Evolutionary conservation across 2,888 invertebrate genomes (phyloP).

Genomic region (Pteria penguin): DNA sequence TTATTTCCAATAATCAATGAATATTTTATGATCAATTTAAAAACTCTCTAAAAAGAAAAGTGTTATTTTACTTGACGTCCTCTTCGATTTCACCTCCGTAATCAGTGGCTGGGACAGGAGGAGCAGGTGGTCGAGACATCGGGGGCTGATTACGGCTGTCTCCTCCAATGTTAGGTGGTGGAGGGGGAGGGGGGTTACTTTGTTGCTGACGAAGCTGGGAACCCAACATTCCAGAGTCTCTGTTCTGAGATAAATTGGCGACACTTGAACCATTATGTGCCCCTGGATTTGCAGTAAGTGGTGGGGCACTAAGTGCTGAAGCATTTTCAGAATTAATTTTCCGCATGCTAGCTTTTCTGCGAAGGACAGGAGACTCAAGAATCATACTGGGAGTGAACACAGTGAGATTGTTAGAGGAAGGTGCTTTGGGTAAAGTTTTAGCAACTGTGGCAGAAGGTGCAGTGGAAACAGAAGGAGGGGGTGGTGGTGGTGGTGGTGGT

Average conservation of each 20-base stretch:
- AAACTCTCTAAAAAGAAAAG: too few relatives aligned
- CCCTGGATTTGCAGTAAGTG: slow-evolving; percentile 30
- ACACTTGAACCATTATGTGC: slow-evolving; percentile 12
- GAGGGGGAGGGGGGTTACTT: slow-evolving; percentile 53
- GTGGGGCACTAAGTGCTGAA: slow-evolving; percentile 45
- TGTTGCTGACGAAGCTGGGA: slow-evolving; percentile 50
- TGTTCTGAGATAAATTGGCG: slow-evolving; percentile 25
- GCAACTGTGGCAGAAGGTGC: slow-evolving; percentile 44
- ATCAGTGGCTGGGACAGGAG: slow-evolving; percentile 42
- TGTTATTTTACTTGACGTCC: slow-evolving; percentile 56
- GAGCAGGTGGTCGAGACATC: slow-evolving; percentile 36
- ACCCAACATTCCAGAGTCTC: slow-evolving; percentile 25
- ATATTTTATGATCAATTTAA: too few relatives aligned
- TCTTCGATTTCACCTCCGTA: slow-evolving; percentile 55
- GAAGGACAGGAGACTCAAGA: slow-evolving; percentile 15
- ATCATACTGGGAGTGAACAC: slow-evolving; percentile 22
- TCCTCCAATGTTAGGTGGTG: slow-evolving; percentile 34
- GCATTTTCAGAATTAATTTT: slow-evolving; percentile 38
- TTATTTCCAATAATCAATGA: too few relatives aligned
- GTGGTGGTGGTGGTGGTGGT: slow-evolving; percentile 37
- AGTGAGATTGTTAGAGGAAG: slow-evolving; percentile 11
- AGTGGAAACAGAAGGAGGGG: slow-evolving; percentile 50
- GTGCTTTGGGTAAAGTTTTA: slow-evolving; percentile 32
- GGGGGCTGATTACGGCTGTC: slow-evolving; percentile 14
- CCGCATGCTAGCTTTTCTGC: slow-evolving; percentile 15